Evolutionary conservation across 2,797 vertebrate species (phyloP).

Genomic region (Darevskia mixta): DNA sequence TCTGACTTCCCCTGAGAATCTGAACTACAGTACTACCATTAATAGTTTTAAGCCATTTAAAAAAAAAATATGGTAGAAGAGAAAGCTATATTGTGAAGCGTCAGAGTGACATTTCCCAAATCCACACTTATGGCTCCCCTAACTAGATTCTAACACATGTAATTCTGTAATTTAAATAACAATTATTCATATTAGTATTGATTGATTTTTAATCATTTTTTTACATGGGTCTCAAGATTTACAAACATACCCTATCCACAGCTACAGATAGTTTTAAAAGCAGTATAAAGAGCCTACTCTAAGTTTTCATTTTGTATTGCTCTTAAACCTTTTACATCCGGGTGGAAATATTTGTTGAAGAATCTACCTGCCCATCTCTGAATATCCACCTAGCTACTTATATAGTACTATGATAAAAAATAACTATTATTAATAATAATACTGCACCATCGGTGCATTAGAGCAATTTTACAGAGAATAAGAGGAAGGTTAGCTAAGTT

Average conservation of each 20-base stretch:
- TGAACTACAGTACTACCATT: not conserved
- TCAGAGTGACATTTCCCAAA: not conserved
- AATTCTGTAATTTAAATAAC: not conserved
- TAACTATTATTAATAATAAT: not conserved
- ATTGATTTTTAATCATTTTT: too few species aligned
- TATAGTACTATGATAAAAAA: too few species aligned
- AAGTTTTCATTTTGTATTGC: too few species aligned
- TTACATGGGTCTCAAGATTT: too few species aligned
- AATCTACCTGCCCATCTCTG: not conserved
- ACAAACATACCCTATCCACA: too few species aligned
- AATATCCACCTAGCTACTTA: not conserved
- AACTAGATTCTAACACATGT: not conserved
- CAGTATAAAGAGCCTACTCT: too few species aligned
- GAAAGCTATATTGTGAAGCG: not conserved
- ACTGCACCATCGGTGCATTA: not conserved
- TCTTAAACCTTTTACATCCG: too few species aligned
- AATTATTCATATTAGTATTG: not conserved
- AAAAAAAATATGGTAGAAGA: not conserved
- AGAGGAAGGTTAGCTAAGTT: not conserved
- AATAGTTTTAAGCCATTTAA: too few species aligned
- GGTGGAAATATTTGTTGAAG: too few species aligned
- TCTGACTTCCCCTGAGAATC: not conserved
- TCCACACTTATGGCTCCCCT: not conserved
- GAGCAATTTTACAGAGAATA: not conserved
- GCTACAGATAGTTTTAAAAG: too few species aligned